Conservation (phyloP, 1,140 invertebrate genomes). For the Drosophila orosa region DNA sequence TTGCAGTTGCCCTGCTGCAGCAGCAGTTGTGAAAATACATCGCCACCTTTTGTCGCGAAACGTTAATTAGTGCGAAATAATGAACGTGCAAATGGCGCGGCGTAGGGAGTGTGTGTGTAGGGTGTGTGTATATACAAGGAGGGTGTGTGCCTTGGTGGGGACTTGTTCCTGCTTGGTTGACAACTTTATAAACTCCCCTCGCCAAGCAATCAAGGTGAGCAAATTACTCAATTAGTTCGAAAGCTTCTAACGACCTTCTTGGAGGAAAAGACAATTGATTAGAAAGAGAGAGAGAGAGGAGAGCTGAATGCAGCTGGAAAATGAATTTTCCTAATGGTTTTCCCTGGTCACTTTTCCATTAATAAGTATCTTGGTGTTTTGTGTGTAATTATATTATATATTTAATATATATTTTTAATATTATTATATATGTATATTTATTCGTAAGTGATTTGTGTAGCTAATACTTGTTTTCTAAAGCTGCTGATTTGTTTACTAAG, state of each 20-base stretch:
- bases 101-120: background rate
- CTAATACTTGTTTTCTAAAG: no score
- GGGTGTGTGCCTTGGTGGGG: background rate
- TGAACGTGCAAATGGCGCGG: constrained; percentile 49
- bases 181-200: constrained; percentile 34
- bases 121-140: background rate
- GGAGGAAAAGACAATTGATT: constrained; percentile 26
- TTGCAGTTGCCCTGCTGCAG: constrained; percentile 17
- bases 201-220: constrained; percentile 51
- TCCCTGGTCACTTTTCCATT: background rate
- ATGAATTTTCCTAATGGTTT: constrained; percentile 2
- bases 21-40: constrained; percentile 52
- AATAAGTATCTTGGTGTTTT: background rate
- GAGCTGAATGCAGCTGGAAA: background rate
- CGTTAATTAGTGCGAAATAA: constrained; percentile 80
- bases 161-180: background rate
- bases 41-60: constrained; percentile 72
- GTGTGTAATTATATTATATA: background rate
- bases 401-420: no score
- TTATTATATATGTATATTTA: no score
- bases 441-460: no score
- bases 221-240: constrained; percentile 67
- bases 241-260: constrained; percentile 33
- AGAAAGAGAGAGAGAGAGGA: background rate
- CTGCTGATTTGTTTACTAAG: no score